Evolutionary conservation across 1,140 invertebrate species (phyloP).

Genomic region (Choristoneura fumiferana): DNA sequence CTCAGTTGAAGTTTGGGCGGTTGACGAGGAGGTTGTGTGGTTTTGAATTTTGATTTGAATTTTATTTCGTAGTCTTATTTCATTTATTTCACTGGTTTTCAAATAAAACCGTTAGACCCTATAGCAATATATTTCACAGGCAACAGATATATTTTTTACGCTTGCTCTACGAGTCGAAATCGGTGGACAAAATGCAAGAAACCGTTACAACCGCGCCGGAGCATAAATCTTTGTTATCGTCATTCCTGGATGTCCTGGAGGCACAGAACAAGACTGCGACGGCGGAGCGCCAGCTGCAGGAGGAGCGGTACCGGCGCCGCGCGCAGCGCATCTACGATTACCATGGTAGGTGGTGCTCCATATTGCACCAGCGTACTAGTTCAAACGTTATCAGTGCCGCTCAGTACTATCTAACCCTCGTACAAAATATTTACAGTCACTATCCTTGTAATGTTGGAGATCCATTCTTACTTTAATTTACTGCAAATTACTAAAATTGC

Average conservation of each 20-base stretch:
- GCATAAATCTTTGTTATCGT: conserved; percentile 68
- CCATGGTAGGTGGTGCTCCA: conserved; percentile 47
- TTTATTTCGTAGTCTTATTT: conserved; percentile 40
- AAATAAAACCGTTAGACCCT: conserved; percentile 22
- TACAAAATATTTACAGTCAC: conserved; percentile 20
- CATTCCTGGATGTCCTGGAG: conserved; percentile 64
- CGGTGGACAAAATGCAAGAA: conserved; percentile 66
- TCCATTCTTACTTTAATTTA: too few relatives aligned
- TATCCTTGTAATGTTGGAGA: too few relatives aligned
- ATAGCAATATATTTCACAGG: background rate
- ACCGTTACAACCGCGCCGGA: conserved; percentile 72
- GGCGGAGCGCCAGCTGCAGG: conserved; percentile 60
- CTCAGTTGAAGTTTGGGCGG: conserved; percentile 48
- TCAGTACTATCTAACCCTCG: background rate
- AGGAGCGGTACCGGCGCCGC: conserved; percentile 65
- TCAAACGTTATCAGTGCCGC: background rate
- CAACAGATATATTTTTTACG: conserved; percentile 4
- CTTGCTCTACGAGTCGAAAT: conserved; percentile 18
- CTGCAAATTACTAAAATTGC: background rate
- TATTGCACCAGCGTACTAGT: conserved; percentile 8
- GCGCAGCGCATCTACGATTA: conserved; percentile 70
- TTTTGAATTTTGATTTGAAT: conserved; percentile 53
- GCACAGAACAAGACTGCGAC: conserved; percentile 58
- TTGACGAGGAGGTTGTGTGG: conserved; percentile 46
- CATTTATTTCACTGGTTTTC: conserved; percentile 25